These are phyloP conservation scores for Engystomops pustulosus DNA, from an alignment of 2,113 vertebrate species.

Conservation along the genomic window DNA sequence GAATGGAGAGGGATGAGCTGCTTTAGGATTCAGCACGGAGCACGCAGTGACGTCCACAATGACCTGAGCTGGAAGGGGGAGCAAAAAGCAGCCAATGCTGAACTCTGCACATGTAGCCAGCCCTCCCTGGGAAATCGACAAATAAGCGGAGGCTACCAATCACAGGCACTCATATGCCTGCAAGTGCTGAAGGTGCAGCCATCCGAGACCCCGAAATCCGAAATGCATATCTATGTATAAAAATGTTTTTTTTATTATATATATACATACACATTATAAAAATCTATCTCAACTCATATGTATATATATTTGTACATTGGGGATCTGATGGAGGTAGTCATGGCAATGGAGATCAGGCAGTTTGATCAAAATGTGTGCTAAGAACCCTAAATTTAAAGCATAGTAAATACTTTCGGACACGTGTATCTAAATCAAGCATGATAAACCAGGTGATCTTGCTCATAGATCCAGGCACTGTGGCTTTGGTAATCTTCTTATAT, in stretches of 20 bases:
- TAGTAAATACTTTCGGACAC: not conserved
- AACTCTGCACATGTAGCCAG: slow-evolving; percentile 6
- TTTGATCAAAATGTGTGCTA: no score
- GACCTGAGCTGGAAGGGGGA: slow-evolving; percentile 55
- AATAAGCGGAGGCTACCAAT: slow-evolving; percentile 20
- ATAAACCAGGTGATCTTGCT: no score
- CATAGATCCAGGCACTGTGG: no score
- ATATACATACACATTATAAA: not conserved
- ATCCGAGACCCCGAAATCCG: slow-evolving; percentile 7
- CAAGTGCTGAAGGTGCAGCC: slow-evolving; percentile 25
- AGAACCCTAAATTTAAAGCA: no score
- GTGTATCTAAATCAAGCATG: no score
- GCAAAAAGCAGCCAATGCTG: slow-evolving; percentile 30
- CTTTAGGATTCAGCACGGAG: slow-evolving; percentile 54
- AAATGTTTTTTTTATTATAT: not conserved
- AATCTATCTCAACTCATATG: not conserved
- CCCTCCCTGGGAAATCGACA: slow-evolving; percentile 28
- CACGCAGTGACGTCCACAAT: slow-evolving; percentile 54
- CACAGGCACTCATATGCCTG: slow-evolving; percentile 1
- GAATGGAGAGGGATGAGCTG: slow-evolving; percentile 60
- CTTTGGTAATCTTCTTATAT: no score
- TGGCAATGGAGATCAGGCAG: no score
- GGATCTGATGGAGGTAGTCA: no score
- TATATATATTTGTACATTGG: no score
- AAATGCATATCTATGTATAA: not conserved